phyloP scores from a whole-genome alignment of 1,140 invertebrate species.

The Nasonia giraulti region DNA sequence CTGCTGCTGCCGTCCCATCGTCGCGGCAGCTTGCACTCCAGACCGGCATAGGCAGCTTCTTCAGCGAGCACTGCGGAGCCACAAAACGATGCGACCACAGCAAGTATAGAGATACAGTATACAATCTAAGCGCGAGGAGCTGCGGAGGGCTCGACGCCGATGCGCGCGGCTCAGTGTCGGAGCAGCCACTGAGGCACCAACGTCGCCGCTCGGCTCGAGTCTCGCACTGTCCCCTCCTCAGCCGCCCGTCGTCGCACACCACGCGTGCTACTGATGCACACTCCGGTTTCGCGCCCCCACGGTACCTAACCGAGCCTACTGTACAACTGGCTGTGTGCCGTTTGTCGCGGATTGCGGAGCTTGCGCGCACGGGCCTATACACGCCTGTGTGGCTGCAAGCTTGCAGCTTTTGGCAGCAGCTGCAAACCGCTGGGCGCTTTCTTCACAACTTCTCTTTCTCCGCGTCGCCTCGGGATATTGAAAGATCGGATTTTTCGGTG shows the following conservation, averaged over 20 bases:
- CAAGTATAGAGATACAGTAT: background rate
- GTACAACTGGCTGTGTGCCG: background rate
- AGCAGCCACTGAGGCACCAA: slow-evolving; percentile 44
- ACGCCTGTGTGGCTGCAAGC: background rate
- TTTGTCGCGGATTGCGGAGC: background rate
- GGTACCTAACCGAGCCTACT: background rate
- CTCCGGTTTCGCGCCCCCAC: background rate
- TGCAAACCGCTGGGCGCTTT: background rate
- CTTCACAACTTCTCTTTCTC: background rate
- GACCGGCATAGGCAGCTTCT: background rate
- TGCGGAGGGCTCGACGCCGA: slow-evolving; percentile 12
- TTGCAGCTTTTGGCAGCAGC: no score
- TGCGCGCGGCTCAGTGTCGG: slow-evolving; percentile 43
- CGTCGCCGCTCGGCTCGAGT: slow-evolving; percentile 1
- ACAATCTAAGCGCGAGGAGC: background rate
- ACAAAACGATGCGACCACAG: background rate
- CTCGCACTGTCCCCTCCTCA: background rate
- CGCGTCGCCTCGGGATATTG: background rate
- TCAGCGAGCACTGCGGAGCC: background rate
- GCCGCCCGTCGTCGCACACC: background rate
- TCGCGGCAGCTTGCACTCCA: background rate
- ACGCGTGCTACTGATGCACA: background rate
- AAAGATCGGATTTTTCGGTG: background rate
- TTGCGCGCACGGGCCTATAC: background rate
- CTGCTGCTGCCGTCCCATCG: background rate